These are phyloP conservation scores for Atrichornis clamosus DNA, from an alignment of 2,113 vertebrate genomes.

Conservation along the genomic window DNA sequence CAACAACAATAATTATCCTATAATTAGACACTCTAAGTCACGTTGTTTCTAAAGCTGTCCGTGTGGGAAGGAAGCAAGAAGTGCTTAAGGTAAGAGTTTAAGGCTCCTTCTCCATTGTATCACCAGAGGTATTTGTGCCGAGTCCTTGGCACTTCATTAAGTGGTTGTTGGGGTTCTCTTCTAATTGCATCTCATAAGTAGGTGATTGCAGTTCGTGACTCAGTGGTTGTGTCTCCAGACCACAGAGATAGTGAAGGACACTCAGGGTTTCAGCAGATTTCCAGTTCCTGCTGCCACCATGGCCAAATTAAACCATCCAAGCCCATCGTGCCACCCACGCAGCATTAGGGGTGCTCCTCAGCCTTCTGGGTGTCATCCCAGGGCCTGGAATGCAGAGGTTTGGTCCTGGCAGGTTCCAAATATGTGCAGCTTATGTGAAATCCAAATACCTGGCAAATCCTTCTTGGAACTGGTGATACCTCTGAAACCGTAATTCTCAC, in stretches of 20 bases:
- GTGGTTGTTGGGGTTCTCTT: slow-evolving; percentile 20
- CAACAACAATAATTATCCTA: slow-evolving; percentile 66
- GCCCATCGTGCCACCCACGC: not conserved
- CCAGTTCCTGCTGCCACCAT: not conserved
- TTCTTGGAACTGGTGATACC: not conserved
- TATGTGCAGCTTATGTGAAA: not conserved
- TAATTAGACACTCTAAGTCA: slow-evolving; percentile 61
- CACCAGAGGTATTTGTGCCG: slow-evolving; percentile 41
- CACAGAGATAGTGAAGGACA: slow-evolving; percentile 8
- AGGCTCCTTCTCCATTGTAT: slow-evolving; percentile 14
- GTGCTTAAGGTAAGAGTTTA: slow-evolving; percentile 43
- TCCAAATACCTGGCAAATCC: not conserved
- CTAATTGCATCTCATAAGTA: slow-evolving; percentile 14
- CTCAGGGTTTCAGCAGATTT: not conserved
- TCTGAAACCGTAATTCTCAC: not conserved
- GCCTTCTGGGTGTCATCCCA: not conserved
- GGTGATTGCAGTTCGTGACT: slow-evolving; percentile 37
- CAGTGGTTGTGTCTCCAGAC: not conserved
- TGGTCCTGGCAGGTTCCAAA: not conserved
- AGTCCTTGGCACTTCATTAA: slow-evolving; percentile 30
- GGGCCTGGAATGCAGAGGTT: not conserved
- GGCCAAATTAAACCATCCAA: not conserved
- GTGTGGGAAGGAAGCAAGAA: slow-evolving; percentile 47
- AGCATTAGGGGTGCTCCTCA: not conserved
- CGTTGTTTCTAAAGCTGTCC: slow-evolving; percentile 32